These are phyloP conservation scores for Formicarius rufipectus DNA, from an alignment of 2,113 vertebrate species.

Conservation along the genomic window DNA sequence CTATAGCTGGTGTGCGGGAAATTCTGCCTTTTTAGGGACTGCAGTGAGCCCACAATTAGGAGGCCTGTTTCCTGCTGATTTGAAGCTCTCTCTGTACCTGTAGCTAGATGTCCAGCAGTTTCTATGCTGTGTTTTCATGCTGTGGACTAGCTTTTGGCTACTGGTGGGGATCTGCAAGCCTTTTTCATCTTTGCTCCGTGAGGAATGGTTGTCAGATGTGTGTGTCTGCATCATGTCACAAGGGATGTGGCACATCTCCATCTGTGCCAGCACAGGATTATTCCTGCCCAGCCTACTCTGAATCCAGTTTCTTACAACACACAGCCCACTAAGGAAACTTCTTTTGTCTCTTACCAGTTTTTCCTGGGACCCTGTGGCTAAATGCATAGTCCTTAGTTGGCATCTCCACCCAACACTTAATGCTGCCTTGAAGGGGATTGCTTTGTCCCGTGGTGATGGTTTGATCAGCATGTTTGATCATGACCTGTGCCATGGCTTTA, in stretches of 20 bases:
- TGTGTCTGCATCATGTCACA: background rate
- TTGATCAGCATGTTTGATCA: background rate
- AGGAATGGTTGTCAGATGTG: background rate
- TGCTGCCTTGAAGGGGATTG: background rate
- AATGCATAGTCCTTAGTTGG: background rate
- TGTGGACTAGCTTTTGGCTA: background rate
- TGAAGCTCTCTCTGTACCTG: background rate
- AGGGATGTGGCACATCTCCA: background rate
- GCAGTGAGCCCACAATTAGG: background rate
- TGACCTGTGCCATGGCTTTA: background rate
- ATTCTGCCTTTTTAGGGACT: background rate
- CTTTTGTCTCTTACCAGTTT: background rate
- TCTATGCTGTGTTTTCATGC: background rate
- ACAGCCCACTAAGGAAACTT: background rate
- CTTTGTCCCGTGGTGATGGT: background rate
- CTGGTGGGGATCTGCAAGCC: background rate
- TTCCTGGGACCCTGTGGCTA: background rate
- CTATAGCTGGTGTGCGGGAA: background rate
- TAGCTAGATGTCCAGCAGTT: background rate
- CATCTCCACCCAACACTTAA: background rate
- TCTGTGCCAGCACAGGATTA: background rate
- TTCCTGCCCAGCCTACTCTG: background rate
- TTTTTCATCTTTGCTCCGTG: background rate
- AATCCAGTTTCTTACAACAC: background rate
- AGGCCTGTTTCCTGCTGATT: background rate